Conservation (phyloP, 2,113 vertebrate species). For the Grallaria varia region DNA sequence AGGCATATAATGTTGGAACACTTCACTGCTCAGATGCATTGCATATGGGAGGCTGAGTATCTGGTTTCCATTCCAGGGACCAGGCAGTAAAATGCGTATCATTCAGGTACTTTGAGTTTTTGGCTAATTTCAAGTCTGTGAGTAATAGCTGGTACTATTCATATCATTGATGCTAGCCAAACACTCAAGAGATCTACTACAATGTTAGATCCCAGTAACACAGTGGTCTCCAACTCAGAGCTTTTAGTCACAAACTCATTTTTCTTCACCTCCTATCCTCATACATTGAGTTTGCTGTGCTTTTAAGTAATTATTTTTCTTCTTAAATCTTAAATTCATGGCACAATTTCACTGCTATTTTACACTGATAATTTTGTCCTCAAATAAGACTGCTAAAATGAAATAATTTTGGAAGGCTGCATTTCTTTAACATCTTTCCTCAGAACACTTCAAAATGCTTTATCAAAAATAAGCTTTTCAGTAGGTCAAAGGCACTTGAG, state of each 20-base stretch:
- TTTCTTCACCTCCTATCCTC: neutral
- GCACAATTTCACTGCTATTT: neutral
- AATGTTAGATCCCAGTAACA: neutral
- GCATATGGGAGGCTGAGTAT: conserved; percentile 38
- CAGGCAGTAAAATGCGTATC: neutral
- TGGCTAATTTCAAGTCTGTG: conserved; percentile 36
- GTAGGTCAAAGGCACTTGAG: neutral
- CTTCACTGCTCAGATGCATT: conserved; percentile 13
- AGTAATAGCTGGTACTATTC: neutral
- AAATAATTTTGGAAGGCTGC: neutral
- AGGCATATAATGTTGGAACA: neutral
- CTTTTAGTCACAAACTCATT: neutral
- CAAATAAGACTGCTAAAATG: neutral
- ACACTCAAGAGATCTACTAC: neutral
- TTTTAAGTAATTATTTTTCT: neutral
- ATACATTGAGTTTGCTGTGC: neutral
- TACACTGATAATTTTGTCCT: neutral
- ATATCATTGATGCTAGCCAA: neutral
- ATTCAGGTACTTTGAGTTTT: conserved; percentile 21
- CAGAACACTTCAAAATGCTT: neutral
- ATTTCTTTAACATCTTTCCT: neutral
- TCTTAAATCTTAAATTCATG: neutral
- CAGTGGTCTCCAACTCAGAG: neutral
- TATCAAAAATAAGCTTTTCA: neutral
- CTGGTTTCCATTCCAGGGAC: conserved; percentile 20